Conservation (phyloP, 2,888 invertebrate species). For the Kuschelorhynchus macadamiae region DNA sequence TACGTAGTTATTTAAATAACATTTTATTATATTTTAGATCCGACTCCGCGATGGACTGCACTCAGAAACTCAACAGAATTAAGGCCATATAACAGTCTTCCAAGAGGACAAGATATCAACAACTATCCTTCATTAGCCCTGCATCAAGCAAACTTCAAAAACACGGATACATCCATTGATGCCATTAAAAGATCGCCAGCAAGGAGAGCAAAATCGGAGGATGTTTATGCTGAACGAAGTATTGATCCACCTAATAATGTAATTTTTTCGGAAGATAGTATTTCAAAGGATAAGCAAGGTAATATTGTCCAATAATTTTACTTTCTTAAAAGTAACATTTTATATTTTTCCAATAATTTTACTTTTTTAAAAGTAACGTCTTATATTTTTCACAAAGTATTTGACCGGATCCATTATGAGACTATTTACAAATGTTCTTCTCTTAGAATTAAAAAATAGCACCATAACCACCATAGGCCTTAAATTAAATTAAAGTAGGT, state of each 20-base stretch:
- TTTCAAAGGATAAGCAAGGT: neutral
- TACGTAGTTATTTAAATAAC: too few species aligned
- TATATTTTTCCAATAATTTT: too few species aligned
- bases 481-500: too few species aligned
- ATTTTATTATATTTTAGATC: constrained; percentile 68
- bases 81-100: constrained; percentile 74
- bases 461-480: too few species aligned
- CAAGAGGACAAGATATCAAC: constrained; percentile 71
- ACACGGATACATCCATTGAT: constrained; percentile 44
- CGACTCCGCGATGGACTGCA: constrained; percentile 71
- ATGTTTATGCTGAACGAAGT: constrained; percentile 61
- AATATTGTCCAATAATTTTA: too few species aligned
- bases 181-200: constrained; percentile 49
- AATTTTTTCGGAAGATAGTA: neutral
- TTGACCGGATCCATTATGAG: too few species aligned
- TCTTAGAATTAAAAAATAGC: too few species aligned
- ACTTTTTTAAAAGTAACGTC: too few species aligned
- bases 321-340: too few species aligned
- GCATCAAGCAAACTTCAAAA: constrained; percentile 56
- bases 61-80: constrained; percentile 72
- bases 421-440: too few species aligned
- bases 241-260: constrained; percentile 1
- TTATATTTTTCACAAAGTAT: too few species aligned
- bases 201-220: constrained; percentile 64
- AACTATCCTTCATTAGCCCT: constrained; percentile 65